A percentile compares a stretch with the other conserved stretches of the same genome.
Evolutionary conservation across 2,888 invertebrate genomes (phyloP).

Genomic region (Taenaris catops): DNA sequence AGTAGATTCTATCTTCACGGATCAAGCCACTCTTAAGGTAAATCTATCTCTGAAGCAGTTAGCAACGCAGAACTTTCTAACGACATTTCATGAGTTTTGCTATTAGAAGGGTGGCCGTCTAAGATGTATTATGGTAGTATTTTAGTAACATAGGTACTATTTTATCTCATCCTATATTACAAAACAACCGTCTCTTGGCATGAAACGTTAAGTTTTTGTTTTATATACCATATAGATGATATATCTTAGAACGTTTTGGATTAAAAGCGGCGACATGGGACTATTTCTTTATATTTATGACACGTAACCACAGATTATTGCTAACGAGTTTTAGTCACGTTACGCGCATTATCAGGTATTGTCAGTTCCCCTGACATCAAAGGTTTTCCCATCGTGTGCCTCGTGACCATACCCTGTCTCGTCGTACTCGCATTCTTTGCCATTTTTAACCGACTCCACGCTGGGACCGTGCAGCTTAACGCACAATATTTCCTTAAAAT

Average conservation of each 20-base stretch:
- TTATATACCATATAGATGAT: too few species aligned
- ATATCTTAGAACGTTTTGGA: conserved; percentile 6
- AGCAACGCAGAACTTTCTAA: too few species aligned
- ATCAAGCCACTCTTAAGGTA: too few species aligned
- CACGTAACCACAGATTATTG: conserved; percentile 23
- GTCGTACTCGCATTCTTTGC: conserved; percentile 72
- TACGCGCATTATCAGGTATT: conserved; percentile 44
- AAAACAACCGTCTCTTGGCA: too few species aligned
- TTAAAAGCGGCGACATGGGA: conserved; percentile 6
- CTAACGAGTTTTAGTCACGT: conserved; percentile 13
- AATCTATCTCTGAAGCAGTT: too few species aligned
- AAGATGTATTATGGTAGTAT: too few species aligned
- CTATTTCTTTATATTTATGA: conserved; percentile 9
- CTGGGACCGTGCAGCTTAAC: conserved; percentile 76
- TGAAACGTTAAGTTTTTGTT: too few species aligned
- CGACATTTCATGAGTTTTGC: too few species aligned
- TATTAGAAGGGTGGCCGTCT: too few species aligned
- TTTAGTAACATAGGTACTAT: too few species aligned
- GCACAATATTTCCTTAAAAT: conserved; percentile 82
- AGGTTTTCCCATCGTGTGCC: conserved; percentile 52
- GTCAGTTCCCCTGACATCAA: conserved; percentile 74
- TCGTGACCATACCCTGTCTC: conserved; percentile 67
- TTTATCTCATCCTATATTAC: too few species aligned
- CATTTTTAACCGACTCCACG: conserved; percentile 51
- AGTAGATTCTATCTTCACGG: too few species aligned